Evolutionary conservation across 2,113 vertebrate genomes (phyloP), one percentile per base, ranked within the genome.

Genomic region (Numenius arquata): DNA sequence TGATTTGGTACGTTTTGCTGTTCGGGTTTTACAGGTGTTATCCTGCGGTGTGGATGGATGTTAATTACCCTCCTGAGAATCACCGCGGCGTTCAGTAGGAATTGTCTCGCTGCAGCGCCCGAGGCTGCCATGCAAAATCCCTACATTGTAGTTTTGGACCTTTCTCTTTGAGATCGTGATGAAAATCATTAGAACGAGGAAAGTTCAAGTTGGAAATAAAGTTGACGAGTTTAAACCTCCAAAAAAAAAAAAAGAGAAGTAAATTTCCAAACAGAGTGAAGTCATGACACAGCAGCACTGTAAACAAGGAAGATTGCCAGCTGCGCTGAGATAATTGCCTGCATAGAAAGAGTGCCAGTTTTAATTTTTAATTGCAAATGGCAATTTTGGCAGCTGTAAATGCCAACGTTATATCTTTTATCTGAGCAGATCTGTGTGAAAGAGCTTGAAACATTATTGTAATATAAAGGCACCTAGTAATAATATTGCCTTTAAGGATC

Each of bases 341-440:
- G 72, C 47, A 84, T 84, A 96, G 90, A 97, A 91, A 70, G 82
- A 92, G 81, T 97, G 97, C 98, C 97, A 97, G 85, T 97, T 98
- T 98, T 97, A 98, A 97, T 97, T 98, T 97, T 98, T 98, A 98
- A 98, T 98, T 98, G 96, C 98, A 98, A 98, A 98, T 98, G 96
- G 97, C 96, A 97, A 70, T 97, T 98, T 97, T 98, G 98, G 98
- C 98, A 97, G 93, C 89, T 93, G 87, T 90, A 96, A 97, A 95
- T 96, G 95, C 97, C 97, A 97, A 62, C 85, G 56, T 94, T 93
- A 41, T 75, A 63, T 97, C 92, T 97, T 93, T 95, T 92, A 76
- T 95, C 90, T 95, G 74, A 93, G 62, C 77, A 90, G 89, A 95
- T 78, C 82, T 91, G 84, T 90, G 94, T 93, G 94, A 96, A 97